These are phyloP conservation scores for Temnothorax ravouxi DNA, from an alignment of 2,888 invertebrate species.

Conservation along the genomic window DNA sequence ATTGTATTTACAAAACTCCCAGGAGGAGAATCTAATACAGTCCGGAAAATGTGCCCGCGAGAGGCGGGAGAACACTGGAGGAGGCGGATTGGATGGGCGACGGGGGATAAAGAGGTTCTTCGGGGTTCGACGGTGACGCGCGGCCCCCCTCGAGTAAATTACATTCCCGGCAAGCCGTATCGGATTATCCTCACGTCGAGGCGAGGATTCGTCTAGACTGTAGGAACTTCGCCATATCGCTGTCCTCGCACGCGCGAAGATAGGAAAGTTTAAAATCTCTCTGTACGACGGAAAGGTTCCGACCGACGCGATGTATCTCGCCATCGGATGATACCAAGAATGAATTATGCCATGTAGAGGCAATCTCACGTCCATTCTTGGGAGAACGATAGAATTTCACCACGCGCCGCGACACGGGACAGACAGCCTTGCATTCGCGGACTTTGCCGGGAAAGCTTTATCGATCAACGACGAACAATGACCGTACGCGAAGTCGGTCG, in stretches of 20 bases:
- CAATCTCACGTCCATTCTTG: slow-evolving; percentile 47
- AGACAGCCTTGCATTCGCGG: not conserved
- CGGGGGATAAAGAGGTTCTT: slow-evolving; percentile 28
- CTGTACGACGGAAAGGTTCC: not conserved
- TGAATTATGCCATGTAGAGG: slow-evolving; percentile 40
- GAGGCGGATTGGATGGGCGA: not conserved
- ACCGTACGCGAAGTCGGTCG: slow-evolving; percentile 4
- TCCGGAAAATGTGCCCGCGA: slow-evolving; percentile 48
- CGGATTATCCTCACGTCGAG: slow-evolving; percentile 68
- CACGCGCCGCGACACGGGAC: slow-evolving; percentile 15
- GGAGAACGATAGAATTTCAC: slow-evolving; percentile 37
- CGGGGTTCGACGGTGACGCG: slow-evolving; percentile 42
- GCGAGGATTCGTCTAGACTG: slow-evolving; percentile 60
- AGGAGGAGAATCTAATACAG: slow-evolving; percentile 49
- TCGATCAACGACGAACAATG: slow-evolving; percentile 30
- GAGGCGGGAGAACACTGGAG: not conserved
- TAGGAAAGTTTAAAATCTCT: slow-evolving; percentile 52
- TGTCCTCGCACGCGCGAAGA: slow-evolving; percentile 32
- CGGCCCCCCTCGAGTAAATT: slow-evolving; percentile 60
- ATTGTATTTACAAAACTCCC: slow-evolving; percentile 52
- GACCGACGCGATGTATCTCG: not conserved
- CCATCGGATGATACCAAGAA: slow-evolving; percentile 6
- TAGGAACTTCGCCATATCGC: slow-evolving; percentile 63
- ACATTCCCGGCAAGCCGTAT: slow-evolving; percentile 68
- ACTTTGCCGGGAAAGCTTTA: slow-evolving; percentile 1